phyloP scores from a whole-genome alignment of 2,113 vertebrate species.

The Podocnemis expansa region DNA sequence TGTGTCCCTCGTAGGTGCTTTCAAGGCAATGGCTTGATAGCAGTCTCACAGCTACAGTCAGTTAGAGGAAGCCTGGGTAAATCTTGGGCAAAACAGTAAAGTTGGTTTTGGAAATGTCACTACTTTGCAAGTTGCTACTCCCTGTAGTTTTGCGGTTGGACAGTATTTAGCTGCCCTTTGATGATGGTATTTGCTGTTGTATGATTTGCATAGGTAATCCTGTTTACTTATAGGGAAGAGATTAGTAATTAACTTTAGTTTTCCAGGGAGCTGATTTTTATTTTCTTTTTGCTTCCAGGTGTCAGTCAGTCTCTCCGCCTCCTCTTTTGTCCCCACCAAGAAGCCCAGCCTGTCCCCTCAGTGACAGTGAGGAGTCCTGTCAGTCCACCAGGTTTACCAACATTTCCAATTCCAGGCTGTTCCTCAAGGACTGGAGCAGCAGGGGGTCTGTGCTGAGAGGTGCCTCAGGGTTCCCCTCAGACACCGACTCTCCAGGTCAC shows the following conservation, averaged over 20 bases:
- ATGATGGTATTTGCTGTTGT: background rate
- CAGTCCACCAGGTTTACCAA: constrained; percentile 77
- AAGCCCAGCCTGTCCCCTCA: constrained; percentile 82
- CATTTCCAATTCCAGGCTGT: constrained; percentile 78
- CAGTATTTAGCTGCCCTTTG: background rate
- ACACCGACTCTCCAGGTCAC: constrained; percentile 73
- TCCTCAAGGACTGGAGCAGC: constrained; percentile 82
- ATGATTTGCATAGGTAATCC: background rate
- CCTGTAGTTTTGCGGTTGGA: rapidly evolving
- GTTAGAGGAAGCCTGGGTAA: background rate
- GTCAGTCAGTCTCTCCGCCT: constrained; percentile 89
- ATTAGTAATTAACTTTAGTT: background rate
- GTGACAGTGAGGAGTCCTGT: constrained; percentile 84
- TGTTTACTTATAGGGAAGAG: background rate
- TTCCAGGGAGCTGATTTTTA: constrained; percentile 33
- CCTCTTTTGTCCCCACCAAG: constrained; percentile 83
- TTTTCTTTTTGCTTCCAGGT: constrained; percentile 82
- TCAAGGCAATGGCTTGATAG: background rate
- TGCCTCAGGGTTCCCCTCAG: constrained; percentile 70
- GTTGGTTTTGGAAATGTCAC: background rate
- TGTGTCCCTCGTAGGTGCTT: background rate
- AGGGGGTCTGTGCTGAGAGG: constrained; percentile 72
- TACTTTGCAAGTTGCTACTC: background rate
- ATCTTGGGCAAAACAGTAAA: background rate
- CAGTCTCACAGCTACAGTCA: background rate